Evolutionary conservation across 30 jellyfish, hydroid and myxozoan genomes (phyloP).

Genomic region (Rhopilema esculentum): DNA sequence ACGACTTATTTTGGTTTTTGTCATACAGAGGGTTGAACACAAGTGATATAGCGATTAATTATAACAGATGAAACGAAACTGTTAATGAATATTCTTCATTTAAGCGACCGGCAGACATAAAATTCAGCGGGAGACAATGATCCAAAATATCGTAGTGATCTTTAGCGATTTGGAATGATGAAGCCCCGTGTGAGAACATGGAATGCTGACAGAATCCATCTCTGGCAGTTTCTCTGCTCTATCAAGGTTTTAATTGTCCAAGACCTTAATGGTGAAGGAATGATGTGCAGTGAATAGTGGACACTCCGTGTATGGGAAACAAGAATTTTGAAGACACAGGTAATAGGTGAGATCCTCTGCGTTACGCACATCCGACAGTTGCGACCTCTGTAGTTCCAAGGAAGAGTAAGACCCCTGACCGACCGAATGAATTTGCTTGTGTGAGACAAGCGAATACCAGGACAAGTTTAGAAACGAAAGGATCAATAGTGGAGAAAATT

Average conservation of each 20-base stretch:
- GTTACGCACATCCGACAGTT: too few species aligned
- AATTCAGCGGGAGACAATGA: not conserved
- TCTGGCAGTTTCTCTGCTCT: conserved; percentile 12
- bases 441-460: conserved; percentile 47
- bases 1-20: not conserved
- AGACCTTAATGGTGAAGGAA: conserved; percentile 39
- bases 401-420: conserved; percentile 36
- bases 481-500: too few species aligned
- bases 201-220: conserved; percentile 46
- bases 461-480: conserved; percentile 54
- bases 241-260: conserved; percentile 31
- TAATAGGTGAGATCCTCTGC: too few species aligned
- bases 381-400: conserved; percentile 40
- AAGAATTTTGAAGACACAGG: too few species aligned
- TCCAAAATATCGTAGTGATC: conserved; percentile 41
- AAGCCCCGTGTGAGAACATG: conserved; percentile 69
- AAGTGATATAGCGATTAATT: not conserved
- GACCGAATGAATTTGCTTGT: conserved; percentile 41
- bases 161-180: conserved; percentile 47
- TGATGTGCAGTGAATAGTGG: conserved; percentile 40
- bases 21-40: not conserved
- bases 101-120: not conserved
- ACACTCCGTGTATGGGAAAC: too few species aligned
- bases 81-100: not conserved
- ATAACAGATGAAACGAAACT: not conserved